Conservation (phyloP, 2,797 vertebrate genomes). For the Falco concolor region DNA sequence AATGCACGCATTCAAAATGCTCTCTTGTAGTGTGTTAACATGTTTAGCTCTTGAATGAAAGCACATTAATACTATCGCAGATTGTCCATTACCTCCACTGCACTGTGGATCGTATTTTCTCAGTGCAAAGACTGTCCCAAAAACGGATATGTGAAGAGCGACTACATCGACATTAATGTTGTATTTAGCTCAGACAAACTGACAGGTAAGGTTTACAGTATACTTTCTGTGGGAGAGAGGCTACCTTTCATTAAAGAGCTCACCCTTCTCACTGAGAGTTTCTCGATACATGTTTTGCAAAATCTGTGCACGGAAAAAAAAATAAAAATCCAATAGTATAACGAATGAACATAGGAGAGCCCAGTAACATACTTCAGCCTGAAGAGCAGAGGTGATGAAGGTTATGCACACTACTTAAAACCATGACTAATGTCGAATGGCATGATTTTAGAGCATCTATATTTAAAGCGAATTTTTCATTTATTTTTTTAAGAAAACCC, state of each 20-base stretch:
- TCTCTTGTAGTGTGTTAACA: neutral
- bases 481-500: neutral
- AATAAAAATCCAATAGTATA: neutral
- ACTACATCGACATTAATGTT: neutral
- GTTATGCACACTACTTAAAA: neutral
- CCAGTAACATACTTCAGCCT: neutral
- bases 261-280: conserved; percentile 24
- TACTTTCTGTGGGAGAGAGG: conserved; percentile 4
- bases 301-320: neutral
- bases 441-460: neutral
- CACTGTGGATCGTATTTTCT: neutral
- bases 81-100: neutral
- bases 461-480: neutral
- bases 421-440: neutral
- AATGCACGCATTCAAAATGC: neutral
- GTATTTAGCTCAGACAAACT: conserved; percentile 24
- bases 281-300: neutral
- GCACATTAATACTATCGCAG: neutral
- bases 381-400: neutral
- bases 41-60: conserved; percentile 35
- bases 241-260: conserved; percentile 34
- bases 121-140: neutral
- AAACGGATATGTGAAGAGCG: neutral
- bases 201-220: conserved; percentile 15
- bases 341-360: neutral